Evolutionary conservation across 2,797 vertebrate genomes (phyloP).

Genomic region (Cyclopterus lumpus): DNA sequence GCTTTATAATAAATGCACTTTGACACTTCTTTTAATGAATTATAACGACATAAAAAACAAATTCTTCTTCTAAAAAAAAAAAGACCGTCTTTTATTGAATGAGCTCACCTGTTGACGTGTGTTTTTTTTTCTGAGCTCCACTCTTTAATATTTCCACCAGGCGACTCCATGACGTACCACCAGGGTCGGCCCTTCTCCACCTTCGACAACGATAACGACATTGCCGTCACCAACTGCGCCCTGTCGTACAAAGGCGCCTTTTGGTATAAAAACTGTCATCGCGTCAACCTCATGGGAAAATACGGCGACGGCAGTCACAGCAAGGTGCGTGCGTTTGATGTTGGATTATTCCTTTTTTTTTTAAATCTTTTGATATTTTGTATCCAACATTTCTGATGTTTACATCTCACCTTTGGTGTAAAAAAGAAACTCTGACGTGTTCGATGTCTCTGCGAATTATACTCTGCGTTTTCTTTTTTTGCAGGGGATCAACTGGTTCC

Average conservation of each 20-base stretch:
- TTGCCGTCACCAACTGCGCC: constrained; percentile 97
- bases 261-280: constrained; percentile 99
- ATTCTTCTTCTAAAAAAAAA: not conserved
- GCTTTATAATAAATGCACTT: not conserved
- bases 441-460: not conserved
- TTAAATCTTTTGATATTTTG: not conserved
- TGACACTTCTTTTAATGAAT: not conserved
- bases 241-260: constrained; percentile 97
- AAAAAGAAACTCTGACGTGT: not conserved
- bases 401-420: not conserved
- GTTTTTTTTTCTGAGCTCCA: not conserved
- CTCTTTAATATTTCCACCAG: constrained; percentile 48
- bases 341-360: not conserved
- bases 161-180: constrained; percentile 96
- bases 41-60: too few relatives aligned
- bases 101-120: not conserved
- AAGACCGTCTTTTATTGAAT: not conserved
- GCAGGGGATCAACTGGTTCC: constrained; percentile 98
- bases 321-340: constrained; percentile 82
- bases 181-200: constrained; percentile 95
- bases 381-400: not conserved
- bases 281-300: constrained; percentile 96
- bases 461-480: not conserved
- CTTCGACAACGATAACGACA: constrained; percentile 94
- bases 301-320: constrained; percentile 94